A percentile compares a stretch with the other conserved stretches of the same genome.
Evolutionary conservation across 2,113 vertebrate species (phyloP).

Genomic region (Odocoileus virginianus): DNA sequence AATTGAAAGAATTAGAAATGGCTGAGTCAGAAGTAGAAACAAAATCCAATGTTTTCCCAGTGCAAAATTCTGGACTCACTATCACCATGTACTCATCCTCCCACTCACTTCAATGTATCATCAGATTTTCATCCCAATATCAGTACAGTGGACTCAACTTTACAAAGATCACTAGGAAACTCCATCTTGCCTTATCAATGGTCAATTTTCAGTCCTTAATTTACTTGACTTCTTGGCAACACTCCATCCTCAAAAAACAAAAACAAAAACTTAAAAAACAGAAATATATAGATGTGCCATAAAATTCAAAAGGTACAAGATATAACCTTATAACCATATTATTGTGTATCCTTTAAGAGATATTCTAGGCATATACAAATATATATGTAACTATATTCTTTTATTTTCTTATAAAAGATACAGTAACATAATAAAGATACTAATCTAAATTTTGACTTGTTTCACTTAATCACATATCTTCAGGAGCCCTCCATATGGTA

Average conservation of each 20-base stretch:
- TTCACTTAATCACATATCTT: not conserved
- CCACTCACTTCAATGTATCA: not conserved
- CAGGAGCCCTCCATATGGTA: not conserved
- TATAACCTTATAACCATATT: not conserved
- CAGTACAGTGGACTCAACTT: not conserved
- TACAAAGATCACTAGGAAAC: not conserved
- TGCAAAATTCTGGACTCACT: not conserved
- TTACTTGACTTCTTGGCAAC: not conserved
- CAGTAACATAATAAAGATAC: not conserved
- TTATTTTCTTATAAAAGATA: not conserved
- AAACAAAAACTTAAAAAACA: not conserved
- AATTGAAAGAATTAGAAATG: not conserved
- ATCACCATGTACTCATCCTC: not conserved
- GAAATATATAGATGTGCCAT: not conserved
- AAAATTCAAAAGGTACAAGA: not conserved
- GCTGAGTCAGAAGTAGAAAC: not conserved
- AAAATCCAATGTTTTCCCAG: not conserved
- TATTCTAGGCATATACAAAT: not conserved
- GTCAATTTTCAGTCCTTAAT: not conserved
- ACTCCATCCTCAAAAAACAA: not conserved
- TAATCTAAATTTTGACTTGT: conserved; percentile 16
- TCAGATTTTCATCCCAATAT: not conserved
- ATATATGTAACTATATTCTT: not conserved
- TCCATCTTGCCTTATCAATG: not conserved
- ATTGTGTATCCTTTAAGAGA: not conserved